A percentile compares a stretch with the other conserved stretches of the same genome.
Evolutionary conservation across 2,888 invertebrate genomes (phyloP).

Genomic region (Cabera pusaria): DNA sequence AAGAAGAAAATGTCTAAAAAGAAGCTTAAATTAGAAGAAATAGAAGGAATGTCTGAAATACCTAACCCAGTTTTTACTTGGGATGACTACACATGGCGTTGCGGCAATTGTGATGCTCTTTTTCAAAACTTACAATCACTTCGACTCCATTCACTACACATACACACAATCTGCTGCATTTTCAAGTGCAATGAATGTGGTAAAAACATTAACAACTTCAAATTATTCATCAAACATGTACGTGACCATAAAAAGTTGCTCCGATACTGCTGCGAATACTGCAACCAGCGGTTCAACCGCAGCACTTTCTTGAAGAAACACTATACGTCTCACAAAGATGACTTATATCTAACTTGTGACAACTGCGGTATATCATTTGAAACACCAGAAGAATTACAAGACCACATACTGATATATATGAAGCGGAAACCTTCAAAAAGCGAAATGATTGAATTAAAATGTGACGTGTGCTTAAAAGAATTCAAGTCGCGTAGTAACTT

Average conservation of each 20-base stretch:
- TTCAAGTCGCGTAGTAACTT: constrained; percentile 69
- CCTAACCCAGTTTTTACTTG: constrained; percentile 47
- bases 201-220: constrained; percentile 54
- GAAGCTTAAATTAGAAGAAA: constrained; percentile 34
- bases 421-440: constrained; percentile 45
- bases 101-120: constrained; percentile 67
- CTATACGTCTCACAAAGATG: constrained; percentile 25
- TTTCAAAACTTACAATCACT: constrained; percentile 64
- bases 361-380: constrained; percentile 64
- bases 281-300: constrained; percentile 55
- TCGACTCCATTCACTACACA: constrained; percentile 66
- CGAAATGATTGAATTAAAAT: constrained; percentile 58
- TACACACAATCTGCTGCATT: constrained; percentile 61
- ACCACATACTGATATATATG: constrained; percentile 57
- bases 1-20: constrained; percentile 52
- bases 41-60: constrained; percentile 18
- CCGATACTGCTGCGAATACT: constrained; percentile 66
- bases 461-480: constrained; percentile 62
- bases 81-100: constrained; percentile 67
- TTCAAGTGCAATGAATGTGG: constrained; percentile 70
- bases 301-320: constrained; percentile 56
- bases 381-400: constrained; percentile 52
- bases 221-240: constrained; percentile 61
- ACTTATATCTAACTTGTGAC: constrained; percentile 44
- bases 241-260: constrained; percentile 60